Evolutionary conservation across 2,797 vertebrate species (phyloP), one percentile per base, ranked within the genome.

Genomic region (Pangasius macronema): DNA sequence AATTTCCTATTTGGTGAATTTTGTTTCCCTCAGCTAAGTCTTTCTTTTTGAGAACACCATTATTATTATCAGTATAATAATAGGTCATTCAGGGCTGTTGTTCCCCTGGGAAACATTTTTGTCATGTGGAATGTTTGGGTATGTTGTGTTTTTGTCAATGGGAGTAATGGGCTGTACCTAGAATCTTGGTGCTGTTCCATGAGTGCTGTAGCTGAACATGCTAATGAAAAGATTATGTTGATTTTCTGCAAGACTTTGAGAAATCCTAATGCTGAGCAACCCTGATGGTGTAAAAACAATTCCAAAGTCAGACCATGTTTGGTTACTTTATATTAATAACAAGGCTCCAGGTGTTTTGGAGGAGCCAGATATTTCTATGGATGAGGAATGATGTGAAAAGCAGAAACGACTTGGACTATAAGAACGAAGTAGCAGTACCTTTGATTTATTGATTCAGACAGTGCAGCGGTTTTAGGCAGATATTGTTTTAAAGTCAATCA

Each of bases 161-260:
- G 76, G 89, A 91, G 90, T 90, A 86, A 87, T 90, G 55, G 89
- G 92, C 91, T 92, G 87, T 87, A 92, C 91, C 84, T 91, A 91
- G 91, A 92, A 92, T 82, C 57, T 83, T 0, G 70, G 87, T 55
- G 1, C 65, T 85, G 33, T 83, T 86, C 65, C 75, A 87, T 86
- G 18, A 77, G 53, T 72, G 53, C 53, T 68, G 68, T 42, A 70
- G 53, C 27, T 82, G 30, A 80, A 68, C 39, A 33, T 70, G 73
- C n/a, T 27, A 86, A 85, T 75, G 6, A 67, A 59, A 70, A 2
- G 1, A 68, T 83, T 80, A 65, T 79, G 33, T 51, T 65, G 33
- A 77, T 75, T 76, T n/a, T 82, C n/a, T 30, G 39, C 0, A 30
- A 73, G 27, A 27, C 39, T 30, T 82, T 30, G 24, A 18, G 36